Evolutionary conservation across 1,140 invertebrate genomes (phyloP), one percentile per base, ranked within the genome.

Genomic region (Drosophila sechellia): DNA sequence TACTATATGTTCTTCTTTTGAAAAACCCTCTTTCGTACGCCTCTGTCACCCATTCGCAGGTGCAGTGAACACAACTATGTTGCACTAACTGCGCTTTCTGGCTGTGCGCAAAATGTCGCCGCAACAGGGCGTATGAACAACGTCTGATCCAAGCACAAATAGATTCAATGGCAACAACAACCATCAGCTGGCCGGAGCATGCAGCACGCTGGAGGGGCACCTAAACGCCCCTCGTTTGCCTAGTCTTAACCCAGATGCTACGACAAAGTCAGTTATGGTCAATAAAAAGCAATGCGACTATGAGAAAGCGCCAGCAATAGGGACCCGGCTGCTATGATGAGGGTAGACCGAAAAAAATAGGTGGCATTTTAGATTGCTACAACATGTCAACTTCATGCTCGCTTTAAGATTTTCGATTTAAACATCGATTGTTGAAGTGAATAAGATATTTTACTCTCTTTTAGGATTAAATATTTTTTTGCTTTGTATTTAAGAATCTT

Each of bases 191-290:
- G 68, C 65, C 43, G 12, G 22, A 40, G 68, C 66, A 70, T 70
- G 43, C 64, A 70, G 70, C 57, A 70, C 68, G 50, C 63, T 77
- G 37, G 11, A 20, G 59, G 71, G 52, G 27, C 31, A 37, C 27
- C 58, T 74, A 57, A 69, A 69, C 63, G 34, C 42, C 50, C 22
- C 31, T n/a, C 15, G 10, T 13, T 20, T 2, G 15, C 13, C 13
- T 22, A 0, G 6, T 43, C 13, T 45, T 12, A 4, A 22, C 20
- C 20, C 20, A 22, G 11, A 64, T 71, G 65, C 77, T 53, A 75
- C 75, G 79, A 89, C 84, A 89, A 89, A 89, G 84, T 89, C 84
- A 89, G 84, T 89, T 89, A 89, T 89, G 80, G 83, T 83, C 84
- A 89, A 89, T 89, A 89, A 89, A 89, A 89, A 84, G 84, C 83